Percentiles rank a stretch among this genome's conserved stretches.
Evolutionary conservation across 2,888 invertebrate species (phyloP).

Genomic region (Pharmacophagus antenor): DNA sequence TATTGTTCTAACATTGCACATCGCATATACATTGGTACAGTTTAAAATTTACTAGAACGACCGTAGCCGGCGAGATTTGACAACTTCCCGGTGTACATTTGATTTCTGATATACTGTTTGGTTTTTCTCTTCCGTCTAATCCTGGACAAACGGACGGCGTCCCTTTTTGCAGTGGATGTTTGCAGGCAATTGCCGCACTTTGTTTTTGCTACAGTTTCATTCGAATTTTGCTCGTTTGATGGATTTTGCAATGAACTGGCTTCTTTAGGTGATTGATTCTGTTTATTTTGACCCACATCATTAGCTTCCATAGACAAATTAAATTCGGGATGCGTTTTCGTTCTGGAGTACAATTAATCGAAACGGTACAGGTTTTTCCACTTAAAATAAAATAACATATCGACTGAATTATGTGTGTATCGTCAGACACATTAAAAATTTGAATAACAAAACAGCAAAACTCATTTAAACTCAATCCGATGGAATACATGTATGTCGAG

Average conservation of each 20-base stretch:
- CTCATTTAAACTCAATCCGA: no score
- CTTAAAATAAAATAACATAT: no score
- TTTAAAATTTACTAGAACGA: not conserved
- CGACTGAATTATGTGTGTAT: no score
- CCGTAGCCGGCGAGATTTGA: constrained; percentile 7
- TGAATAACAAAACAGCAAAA: no score
- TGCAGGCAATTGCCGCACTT: not conserved
- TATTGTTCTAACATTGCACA: not conserved
- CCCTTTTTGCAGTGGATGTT: not conserved
- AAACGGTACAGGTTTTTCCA: no score
- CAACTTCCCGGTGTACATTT: constrained; percentile 9
- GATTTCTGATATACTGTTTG: not conserved
- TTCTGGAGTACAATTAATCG: no score
- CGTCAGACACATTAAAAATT: no score
- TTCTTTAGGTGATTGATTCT: not conserved
- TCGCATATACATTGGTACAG: not conserved
- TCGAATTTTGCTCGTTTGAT: not conserved
- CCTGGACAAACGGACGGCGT: not conserved
- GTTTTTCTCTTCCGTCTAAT: not conserved
- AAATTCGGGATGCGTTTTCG: not conserved
- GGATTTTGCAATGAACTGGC: not conserved
- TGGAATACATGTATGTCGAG: no score
- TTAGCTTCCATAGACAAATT: not conserved
- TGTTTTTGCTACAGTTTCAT: no score
- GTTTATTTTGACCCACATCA: not conserved